These are phyloP conservation scores for Bombus sylvicola DNA, from an alignment of 1,140 invertebrate species.

Conservation along the genomic window DNA sequence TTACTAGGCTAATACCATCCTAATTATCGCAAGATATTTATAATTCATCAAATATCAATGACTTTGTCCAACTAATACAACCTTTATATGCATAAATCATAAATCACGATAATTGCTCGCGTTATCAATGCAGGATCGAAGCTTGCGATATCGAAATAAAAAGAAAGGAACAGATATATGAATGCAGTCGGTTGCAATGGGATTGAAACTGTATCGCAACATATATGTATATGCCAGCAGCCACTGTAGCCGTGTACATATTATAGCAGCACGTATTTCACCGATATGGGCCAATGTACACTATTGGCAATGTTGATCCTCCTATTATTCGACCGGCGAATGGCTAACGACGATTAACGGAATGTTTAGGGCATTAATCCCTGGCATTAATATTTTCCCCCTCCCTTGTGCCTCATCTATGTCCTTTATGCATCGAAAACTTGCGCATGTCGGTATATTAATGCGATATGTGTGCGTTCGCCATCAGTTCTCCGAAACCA, in stretches of 20 bases:
- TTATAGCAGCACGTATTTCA: constrained; percentile 41
- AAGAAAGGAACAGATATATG: not conserved
- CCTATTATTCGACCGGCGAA: constrained; percentile 57
- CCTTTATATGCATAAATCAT: not conserved
- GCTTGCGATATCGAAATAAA: not conserved
- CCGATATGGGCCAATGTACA: constrained; percentile 38
- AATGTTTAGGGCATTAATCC: constrained; percentile 71
- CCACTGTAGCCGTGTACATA: constrained; percentile 42
- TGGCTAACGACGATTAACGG: constrained; percentile 72
- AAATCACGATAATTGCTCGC: not conserved
- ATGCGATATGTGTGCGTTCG: constrained; percentile 8
- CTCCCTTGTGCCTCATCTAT: not conserved
- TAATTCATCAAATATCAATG: too few relatives aligned
- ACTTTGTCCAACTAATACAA: too few relatives aligned
- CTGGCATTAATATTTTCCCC: constrained; percentile 59
- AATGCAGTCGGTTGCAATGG: constrained; percentile 34
- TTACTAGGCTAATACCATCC: too few relatives aligned
- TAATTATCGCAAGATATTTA: too few relatives aligned
- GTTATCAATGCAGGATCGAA: not conserved
- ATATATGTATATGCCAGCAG: not conserved
- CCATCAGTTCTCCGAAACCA: constrained; percentile 13
- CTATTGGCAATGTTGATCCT: constrained; percentile 63
- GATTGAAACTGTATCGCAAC: constrained; percentile 35
- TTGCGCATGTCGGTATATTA: constrained; percentile 39
- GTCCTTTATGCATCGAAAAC: constrained; percentile 45